Base-by-base conservation (phyloP, 2,888 invertebrate species). In the Acleris cristana region DNA sequence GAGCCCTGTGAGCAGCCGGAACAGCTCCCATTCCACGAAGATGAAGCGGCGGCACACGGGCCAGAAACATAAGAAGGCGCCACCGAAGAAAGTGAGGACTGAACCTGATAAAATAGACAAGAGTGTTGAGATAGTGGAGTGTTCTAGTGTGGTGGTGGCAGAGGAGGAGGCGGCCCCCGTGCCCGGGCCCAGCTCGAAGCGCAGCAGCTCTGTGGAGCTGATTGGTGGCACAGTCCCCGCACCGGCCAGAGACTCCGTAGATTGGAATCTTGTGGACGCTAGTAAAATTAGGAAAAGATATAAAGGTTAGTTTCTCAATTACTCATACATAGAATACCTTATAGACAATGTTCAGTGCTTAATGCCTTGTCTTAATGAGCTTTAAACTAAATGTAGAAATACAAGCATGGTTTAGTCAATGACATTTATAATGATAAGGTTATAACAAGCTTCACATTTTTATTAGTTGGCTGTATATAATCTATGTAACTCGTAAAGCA, bases 261-360 rank as follows among this genome's bases (percentile, higher is more conserved):
- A 93, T 71, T 92, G 92, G 90, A 92, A 91, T 67, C 83, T 93
- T 65, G 91, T 92, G 53, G 90, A 92, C 49, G 92, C 92, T 79
- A 94, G 94, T 86, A 93, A 92, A 90, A 94, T 94, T 87, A 92
- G 92, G 81, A 94, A 93, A 88, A 88, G 85, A 85, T 76, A 77
- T 77, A 91, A 89, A 92, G 89, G 93, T 93, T 73, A 82, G 90
- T 76, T 76, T 56, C 3, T 16, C 30, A 44, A n/a, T 44, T 56
- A 44, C 7, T n/a, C 16, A 14, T 44, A 55, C 40, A 14, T 40
- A 40, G 14, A 40, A 34, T 12, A 34, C 10, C 12, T 12, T 40
- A 4, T 14, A 40, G 40, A 40, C 4, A 40, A 40, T 40, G 14
- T 10, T 34, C 10, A 10, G 10, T 34, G 0, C 3, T 34, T 34